Evolutionary conservation across 1,140 invertebrate genomes (phyloP), one percentile per base, ranked within the genome.

Genomic region (Yoshiicerus persimilis): DNA sequence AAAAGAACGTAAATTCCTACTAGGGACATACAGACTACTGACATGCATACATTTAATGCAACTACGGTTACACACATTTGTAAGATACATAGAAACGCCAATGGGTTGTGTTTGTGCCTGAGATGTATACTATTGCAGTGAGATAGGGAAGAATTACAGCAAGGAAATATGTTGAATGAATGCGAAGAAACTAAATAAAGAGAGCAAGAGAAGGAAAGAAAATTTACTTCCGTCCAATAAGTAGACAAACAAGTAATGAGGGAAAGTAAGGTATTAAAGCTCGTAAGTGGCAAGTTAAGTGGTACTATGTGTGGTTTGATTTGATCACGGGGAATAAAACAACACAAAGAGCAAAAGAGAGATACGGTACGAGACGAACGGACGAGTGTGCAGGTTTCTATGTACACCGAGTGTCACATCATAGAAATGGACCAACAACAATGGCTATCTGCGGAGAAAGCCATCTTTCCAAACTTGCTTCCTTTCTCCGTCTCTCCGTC

Each of bases 381-480:
- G 30, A 23, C 38, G 83, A 56, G 39, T 80, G 34, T 80, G 75
- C 32, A 38, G 30, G 32, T 80, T 80, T 80, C 30, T n/a, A 36
- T n/a, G 75, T 80, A 80, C 34, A 80, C 75, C 10, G 83, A 85
- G 41, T 80, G 34, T 80, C 75, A 80, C 75, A 80, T 80, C 75
- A 80, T 32, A 38, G 32, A 80, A 13, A 41, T 9, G 25, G 64
- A 86, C 64, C 16, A 47, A 38, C 16, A 32, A 38, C 30, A 70
- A 70, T 70, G 66, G 66, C 75, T 20, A 38, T 80, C 75, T 34
- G 36, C 32, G 27, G 75, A 80, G 34, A 80, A 80, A 80, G 75
- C 75, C 75, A 80, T 80, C 20, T 80, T 38, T 80, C 85, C 85
- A 62, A 25, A 86, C 27, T 62, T 62, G 47, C 70, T 77, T 36